phyloP scores from a whole-genome alignment of 2,797 vertebrate species.

The Sibirionetta formosa region DNA sequence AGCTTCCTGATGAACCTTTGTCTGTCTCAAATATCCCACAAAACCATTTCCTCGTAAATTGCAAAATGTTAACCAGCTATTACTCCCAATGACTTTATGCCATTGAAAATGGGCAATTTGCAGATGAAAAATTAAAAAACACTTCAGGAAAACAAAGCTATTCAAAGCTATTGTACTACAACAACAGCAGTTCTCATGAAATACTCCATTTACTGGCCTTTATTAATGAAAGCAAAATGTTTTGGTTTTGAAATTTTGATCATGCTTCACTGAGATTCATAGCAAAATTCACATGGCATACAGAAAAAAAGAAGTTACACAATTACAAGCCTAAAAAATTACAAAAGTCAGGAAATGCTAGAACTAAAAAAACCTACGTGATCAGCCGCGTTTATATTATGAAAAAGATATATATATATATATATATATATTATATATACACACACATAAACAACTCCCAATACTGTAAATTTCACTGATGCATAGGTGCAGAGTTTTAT shows the following conservation, averaged over 20 bases:
- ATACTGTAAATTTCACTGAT: not conserved
- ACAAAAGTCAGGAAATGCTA: not conserved
- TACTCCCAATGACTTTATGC: not conserved
- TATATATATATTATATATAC: not conserved
- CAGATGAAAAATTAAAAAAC: slow-evolving; percentile 38
- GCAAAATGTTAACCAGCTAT: slow-evolving; percentile 18
- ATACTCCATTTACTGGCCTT: not conserved
- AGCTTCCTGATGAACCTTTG: slow-evolving; percentile 43
- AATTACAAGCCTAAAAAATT: not conserved
- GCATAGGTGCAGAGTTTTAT: not conserved
- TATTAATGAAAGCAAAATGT: slow-evolving; percentile 6
- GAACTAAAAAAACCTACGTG: not conserved
- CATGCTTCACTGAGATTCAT: not conserved
- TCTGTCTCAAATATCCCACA: slow-evolving; percentile 27
- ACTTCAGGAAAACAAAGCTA: slow-evolving; percentile 7
- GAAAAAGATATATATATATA: not conserved
- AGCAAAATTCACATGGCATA: not conserved
- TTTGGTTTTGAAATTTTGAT: not conserved
- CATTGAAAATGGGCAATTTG: slow-evolving; percentile 9
- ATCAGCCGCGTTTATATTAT: not conserved
- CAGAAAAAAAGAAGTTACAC: not conserved
- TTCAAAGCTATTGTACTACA: slow-evolving; percentile 16
- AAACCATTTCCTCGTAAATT: slow-evolving; percentile 12
- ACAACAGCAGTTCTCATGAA: slow-evolving; percentile 2
- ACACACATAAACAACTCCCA: not conserved